phyloP scores from a whole-genome alignment of 1,140 invertebrate genomes.

The Parasteatoda tepidariorum region DNA sequence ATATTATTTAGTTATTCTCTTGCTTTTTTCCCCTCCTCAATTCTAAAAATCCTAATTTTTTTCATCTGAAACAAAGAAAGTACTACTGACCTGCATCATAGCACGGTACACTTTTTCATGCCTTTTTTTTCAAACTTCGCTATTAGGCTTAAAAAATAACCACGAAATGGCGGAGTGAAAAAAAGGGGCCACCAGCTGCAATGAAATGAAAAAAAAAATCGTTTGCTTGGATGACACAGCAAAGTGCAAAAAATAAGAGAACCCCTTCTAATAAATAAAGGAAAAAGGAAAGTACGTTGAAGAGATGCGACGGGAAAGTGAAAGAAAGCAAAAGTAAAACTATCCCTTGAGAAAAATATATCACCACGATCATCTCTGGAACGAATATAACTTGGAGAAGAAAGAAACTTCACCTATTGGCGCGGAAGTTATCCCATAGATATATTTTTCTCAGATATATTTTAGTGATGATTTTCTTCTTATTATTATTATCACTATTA shows the following conservation, averaged over 20 bases:
- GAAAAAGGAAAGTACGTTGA: not conserved
- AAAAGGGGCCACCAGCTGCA: slow-evolving; percentile 10
- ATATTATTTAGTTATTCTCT: too few relatives aligned
- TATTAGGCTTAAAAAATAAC: slow-evolving; percentile 25
- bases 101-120: not conserved
- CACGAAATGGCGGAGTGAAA: slow-evolving; percentile 17
- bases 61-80: too few relatives aligned
- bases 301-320: not conserved
- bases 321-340: slow-evolving; percentile 39
- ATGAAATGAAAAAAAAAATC: slow-evolving; percentile 7
- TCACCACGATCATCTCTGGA: slow-evolving; percentile 39
- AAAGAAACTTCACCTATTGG: slow-evolving; percentile 53
- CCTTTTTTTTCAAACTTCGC: not conserved
- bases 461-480: slow-evolving; percentile 39
- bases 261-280: slow-evolving; percentile 26
- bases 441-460: slow-evolving; percentile 25
- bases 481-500: slow-evolving; percentile 35
- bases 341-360: slow-evolving; percentile 51
- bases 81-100: not conserved
- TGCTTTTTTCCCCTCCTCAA: too few relatives aligned
- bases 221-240: slow-evolving; percentile 5
- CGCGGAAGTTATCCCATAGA: slow-evolving; percentile 30
- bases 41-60: too few relatives aligned
- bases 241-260: not conserved
- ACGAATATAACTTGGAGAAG: slow-evolving; percentile 14